These are phyloP conservation scores for Diplogasteroides magnus DNA, from an alignment of 1,140 invertebrate genomes.

Conservation along the genomic window DNA sequence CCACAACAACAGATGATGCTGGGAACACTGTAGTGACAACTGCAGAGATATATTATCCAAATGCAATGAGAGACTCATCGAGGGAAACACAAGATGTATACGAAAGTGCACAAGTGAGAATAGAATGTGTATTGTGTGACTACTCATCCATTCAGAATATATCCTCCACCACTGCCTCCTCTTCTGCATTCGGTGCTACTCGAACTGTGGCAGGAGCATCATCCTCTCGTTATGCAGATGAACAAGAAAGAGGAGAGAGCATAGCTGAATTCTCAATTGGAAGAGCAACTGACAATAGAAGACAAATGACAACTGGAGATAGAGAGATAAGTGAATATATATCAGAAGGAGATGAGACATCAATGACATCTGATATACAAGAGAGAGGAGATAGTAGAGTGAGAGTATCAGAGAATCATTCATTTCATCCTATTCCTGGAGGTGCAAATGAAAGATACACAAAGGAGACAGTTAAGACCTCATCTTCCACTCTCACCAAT, in stretches of 20 bases:
- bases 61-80: conserved; percentile 8
- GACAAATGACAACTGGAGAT: neutral
- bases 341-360: neutral
- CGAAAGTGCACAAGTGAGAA: conserved; percentile 31
- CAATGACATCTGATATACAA: neutral
- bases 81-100: conserved; percentile 18
- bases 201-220: neutral
- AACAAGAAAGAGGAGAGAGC: conserved; percentile 52
- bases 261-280: conserved; percentile 53
- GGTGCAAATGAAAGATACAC: neutral
- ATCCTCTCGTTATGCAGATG: conserved; percentile 24
- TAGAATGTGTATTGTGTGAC: conserved; percentile 10
- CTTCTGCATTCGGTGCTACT: neutral
- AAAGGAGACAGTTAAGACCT: neutral
- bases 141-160: conserved; percentile 21
- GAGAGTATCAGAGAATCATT: neutral
- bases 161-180: neutral
- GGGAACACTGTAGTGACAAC: conserved; percentile 12
- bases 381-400: neutral
- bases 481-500: neutral
- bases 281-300: conserved; percentile 1
- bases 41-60: neutral
- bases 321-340: neutral
- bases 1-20: conserved; percentile 31
- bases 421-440: neutral